Evolutionary conservation across 1,140 invertebrate species (phyloP).

Genomic region (Drosophila arizonae): DNA sequence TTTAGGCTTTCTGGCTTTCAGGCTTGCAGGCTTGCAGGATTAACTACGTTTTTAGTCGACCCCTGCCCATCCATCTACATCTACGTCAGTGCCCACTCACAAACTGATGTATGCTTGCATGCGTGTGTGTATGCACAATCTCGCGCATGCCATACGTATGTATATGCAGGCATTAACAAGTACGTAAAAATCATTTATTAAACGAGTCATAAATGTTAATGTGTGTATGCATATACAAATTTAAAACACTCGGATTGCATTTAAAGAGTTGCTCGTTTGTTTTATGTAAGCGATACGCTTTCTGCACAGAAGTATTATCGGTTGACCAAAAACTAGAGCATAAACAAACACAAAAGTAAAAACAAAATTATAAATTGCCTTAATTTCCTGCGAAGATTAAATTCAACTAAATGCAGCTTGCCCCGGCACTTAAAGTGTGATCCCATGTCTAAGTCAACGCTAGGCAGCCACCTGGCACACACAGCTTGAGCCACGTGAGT

Average conservation of each 20-base stretch:
- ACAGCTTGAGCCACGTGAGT: constrained; percentile 7
- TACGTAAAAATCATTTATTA: constrained; percentile 66
- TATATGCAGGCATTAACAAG: background rate
- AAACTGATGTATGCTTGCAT: background rate
- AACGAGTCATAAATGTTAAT: constrained; percentile 77
- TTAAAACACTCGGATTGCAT: background rate
- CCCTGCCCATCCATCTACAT: too few species aligned
- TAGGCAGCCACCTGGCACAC: constrained; percentile 21
- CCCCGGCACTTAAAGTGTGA: constrained; percentile 34
- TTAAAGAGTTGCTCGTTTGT: constrained; percentile 24
- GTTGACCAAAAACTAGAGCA: background rate
- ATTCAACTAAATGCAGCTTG: constrained; percentile 28
- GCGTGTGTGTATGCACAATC: constrained; percentile 11
- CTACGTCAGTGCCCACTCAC: too few species aligned
- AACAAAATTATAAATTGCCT: constrained; percentile 11
- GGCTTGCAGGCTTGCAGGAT: constrained; percentile 68
- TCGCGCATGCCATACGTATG: constrained; percentile 5
- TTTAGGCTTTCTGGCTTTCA: constrained; percentile 54
- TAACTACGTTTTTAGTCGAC: constrained; percentile 65
- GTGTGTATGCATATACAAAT: constrained; percentile 28
- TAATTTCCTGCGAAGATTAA: constrained; percentile 37
- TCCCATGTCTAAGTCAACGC: constrained; percentile 19
- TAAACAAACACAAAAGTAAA: background rate
- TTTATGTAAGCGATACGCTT: background rate
- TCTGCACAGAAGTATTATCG: background rate